phyloP scores from a whole-genome alignment of 2,113 vertebrate genomes.

The Lontra canadensis region DNA sequence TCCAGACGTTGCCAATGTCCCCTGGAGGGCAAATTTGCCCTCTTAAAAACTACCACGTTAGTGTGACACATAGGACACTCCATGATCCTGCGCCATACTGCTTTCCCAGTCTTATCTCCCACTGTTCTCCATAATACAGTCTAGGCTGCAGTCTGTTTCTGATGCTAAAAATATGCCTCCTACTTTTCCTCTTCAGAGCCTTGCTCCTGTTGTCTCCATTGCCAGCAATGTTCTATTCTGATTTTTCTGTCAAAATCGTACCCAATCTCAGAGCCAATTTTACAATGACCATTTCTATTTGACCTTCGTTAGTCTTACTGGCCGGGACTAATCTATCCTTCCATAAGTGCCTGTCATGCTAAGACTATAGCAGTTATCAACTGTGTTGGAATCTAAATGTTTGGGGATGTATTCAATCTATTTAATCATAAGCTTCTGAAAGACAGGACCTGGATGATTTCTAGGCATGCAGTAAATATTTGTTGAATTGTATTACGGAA shows the following conservation, averaged over 20 bases:
- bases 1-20: not conserved
- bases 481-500: not conserved
- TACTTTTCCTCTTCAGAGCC: not conserved
- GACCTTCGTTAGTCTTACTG: not conserved
- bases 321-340: not conserved
- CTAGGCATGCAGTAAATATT: not conserved
- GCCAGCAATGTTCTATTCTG: not conserved
- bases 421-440: not conserved
- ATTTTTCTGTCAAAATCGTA: not conserved
- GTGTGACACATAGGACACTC: not conserved
- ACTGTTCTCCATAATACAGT: not conserved
- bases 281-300: not conserved
- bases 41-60: not conserved
- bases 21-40: not conserved
- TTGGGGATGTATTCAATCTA: not conserved
- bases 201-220: not conserved
- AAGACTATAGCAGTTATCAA: not conserved
- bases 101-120: not conserved
- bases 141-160: not conserved
- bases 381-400: not conserved
- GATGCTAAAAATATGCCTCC: not conserved
- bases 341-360: not conserved
- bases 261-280: not conserved
- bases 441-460: not conserved
- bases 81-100: not conserved